A percentile compares a stretch with the other conserved stretches of the same genome.
These are phyloP conservation scores for Drosophila pegasa DNA, from an alignment of 2,888 invertebrate genomes.

Conservation along the genomic window DNA sequence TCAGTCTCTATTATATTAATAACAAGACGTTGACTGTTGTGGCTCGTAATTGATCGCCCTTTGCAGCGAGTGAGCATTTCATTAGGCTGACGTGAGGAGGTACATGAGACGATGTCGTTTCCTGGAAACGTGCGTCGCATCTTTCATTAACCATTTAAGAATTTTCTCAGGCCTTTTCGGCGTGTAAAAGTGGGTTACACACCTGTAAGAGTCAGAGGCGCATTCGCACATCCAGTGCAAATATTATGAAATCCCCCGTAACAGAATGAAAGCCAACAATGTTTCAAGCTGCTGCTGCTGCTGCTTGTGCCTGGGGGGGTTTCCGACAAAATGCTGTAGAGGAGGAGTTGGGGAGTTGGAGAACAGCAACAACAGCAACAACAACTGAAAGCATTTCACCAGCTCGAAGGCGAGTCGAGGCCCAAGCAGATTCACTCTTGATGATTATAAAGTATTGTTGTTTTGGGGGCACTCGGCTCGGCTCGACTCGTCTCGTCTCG, in stretches of 20 bases:
- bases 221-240: conserved; percentile 52
- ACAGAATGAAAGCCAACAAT: conserved; percentile 60
- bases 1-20: not conserved
- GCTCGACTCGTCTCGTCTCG: conserved; percentile 31
- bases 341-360: conserved; percentile 32
- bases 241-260: conserved; percentile 74
- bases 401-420: conserved; percentile 39
- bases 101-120: conserved; percentile 51
- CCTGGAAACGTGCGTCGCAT: conserved; percentile 63
- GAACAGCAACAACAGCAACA: conserved; percentile 15
- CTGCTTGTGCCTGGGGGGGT: conserved; percentile 24
- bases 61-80: conserved; percentile 27
- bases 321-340: conserved; percentile 26
- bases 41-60: conserved; percentile 26
- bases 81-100: conserved; percentile 23
- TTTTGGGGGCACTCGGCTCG: conserved; percentile 53
- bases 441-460: conserved; percentile 76
- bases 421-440: conserved; percentile 76
- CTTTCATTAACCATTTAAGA: conserved; percentile 62
- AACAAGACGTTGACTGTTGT: not conserved
- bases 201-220: conserved; percentile 62
- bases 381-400: conserved; percentile 58
- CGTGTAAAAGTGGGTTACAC: conserved; percentile 66
- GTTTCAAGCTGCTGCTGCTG: conserved; percentile 11
- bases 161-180: conserved; percentile 66